Percentiles rank a stretch among this genome's conserved stretches.
phyloP scores from a whole-genome alignment of 1,140 invertebrate species.

The Oryzaephilus surinamensis region DNA sequence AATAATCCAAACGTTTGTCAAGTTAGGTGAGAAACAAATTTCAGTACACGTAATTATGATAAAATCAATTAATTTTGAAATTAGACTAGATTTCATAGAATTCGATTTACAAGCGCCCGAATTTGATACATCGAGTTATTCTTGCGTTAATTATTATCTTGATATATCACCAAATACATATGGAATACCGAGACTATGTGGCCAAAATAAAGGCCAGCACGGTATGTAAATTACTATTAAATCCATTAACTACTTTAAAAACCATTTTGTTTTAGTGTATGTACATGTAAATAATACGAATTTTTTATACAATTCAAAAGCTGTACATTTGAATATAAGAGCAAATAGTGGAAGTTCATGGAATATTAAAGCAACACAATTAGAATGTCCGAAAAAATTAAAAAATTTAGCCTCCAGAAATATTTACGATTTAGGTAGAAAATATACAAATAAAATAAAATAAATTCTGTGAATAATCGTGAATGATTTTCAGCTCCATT shows the following conservation, averaged over 20 bases:
- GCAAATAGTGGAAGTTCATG: too few species aligned
- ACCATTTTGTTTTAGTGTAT: conserved; percentile 23
- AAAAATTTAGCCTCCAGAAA: too few species aligned
- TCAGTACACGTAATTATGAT: neutral
- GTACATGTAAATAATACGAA: too few species aligned
- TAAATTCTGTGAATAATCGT: too few species aligned
- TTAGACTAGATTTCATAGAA: conserved; percentile 23
- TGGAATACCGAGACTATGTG: conserved; percentile 22
- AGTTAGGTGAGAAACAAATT: conserved; percentile 18
- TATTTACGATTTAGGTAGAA: too few species aligned
- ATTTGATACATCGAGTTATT: neutral
- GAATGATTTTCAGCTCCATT: conserved; percentile 45
- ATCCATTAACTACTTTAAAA: too few species aligned
- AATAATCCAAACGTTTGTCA: conserved; percentile 30
- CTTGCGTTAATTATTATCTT: conserved; percentile 14
- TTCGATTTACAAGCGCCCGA: neutral
- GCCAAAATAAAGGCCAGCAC: conserved; percentile 26
- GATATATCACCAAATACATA: conserved; percentile 15
- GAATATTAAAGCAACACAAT: conserved; percentile 50
- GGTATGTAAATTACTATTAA: conserved; percentile 14
- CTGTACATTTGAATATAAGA: too few species aligned
- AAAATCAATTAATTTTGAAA: too few species aligned
- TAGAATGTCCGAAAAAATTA: conserved; percentile 44
- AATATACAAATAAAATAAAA: too few species aligned
- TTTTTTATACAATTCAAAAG: too few species aligned